Evolutionary conservation across 2,888 invertebrate species (phyloP).

Genomic region (Acronicta alni): DNA sequence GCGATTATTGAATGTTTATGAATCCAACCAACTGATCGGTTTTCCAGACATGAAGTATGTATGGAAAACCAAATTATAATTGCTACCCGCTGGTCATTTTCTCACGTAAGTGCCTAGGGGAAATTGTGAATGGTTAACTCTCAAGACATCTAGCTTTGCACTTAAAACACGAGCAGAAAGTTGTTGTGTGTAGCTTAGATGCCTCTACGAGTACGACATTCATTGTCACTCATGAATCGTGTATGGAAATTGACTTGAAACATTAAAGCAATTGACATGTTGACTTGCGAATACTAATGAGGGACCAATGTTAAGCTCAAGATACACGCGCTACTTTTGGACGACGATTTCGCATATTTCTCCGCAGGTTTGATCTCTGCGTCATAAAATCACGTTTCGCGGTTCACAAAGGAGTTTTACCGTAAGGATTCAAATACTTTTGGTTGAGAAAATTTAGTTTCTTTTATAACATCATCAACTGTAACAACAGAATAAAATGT

Average conservation of each 20-base stretch:
- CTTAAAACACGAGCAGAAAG: conserved; percentile 1
- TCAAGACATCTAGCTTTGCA: background rate
- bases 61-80: conserved; percentile 9
- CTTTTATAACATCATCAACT: too few species aligned
- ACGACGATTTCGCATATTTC: background rate
- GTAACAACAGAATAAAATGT: too few species aligned
- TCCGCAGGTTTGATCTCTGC: background rate
- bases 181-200: background rate
- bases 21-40: too few species aligned
- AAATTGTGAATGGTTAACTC: conserved; percentile 9
- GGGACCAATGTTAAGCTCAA: background rate
- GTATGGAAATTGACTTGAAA: conserved; percentile 27
- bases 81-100: conserved; percentile 14
- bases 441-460: too few species aligned
- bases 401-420: too few species aligned
- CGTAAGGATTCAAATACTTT: too few species aligned
- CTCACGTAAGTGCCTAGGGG: conserved; percentile 1
- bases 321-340: background rate
- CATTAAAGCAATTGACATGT: conserved; percentile 31
- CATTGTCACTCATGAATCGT: conserved; percentile 4
- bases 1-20: background rate
- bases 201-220: background rate
- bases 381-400: background rate
- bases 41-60: background rate
- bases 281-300: conserved; percentile 28